A percentile compares a stretch with the other conserved stretches of the same genome.
These are phyloP conservation scores for Dicrurus megarhynchus DNA, from an alignment of 2,113 vertebrate genomes.

Conservation along the genomic window DNA sequence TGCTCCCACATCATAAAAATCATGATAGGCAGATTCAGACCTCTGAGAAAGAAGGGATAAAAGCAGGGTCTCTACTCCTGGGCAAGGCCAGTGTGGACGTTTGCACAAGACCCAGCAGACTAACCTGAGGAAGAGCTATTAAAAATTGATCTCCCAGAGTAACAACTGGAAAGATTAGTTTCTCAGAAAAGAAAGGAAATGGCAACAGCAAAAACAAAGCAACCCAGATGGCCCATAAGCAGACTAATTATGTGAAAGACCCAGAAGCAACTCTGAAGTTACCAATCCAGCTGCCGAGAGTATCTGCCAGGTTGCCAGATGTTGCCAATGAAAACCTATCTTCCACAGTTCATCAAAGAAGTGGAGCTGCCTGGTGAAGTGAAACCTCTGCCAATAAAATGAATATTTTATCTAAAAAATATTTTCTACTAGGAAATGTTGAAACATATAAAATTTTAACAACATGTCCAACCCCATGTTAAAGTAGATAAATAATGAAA, in stretches of 20 bases:
- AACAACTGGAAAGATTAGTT: not conserved
- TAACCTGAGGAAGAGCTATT: conserved; percentile 15
- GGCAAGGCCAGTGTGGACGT: not conserved
- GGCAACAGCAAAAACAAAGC: conserved; percentile 29
- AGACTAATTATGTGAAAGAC: conserved; percentile 64
- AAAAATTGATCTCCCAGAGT: conserved; percentile 42
- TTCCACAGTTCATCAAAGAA: conserved; percentile 58
- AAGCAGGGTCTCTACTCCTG: not conserved
- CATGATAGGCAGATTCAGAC: not conserved
- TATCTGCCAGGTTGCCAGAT: conserved; percentile 68
- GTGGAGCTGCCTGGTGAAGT: not conserved
- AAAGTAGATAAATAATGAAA: conserved; percentile 16
- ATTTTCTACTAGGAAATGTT: conserved; percentile 6
- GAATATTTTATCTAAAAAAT: conserved; percentile 30
- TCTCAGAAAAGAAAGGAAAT: conserved; percentile 48
- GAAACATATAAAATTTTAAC: conserved; percentile 10
- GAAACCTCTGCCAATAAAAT: conserved; percentile 34
- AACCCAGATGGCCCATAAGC: conserved; percentile 70
- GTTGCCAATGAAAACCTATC: conserved; percentile 37
- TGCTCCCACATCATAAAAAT: conserved; percentile 15
- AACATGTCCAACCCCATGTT: not conserved
- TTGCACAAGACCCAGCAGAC: conserved; percentile 19
- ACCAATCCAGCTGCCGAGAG: conserved; percentile 57
- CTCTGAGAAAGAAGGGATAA: not conserved
- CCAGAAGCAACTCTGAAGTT: conserved; percentile 64